Evolutionary conservation across 2,888 invertebrate genomes (phyloP), one percentile per base, ranked within the genome.

Genomic region (Alloplasta piceator): DNA sequence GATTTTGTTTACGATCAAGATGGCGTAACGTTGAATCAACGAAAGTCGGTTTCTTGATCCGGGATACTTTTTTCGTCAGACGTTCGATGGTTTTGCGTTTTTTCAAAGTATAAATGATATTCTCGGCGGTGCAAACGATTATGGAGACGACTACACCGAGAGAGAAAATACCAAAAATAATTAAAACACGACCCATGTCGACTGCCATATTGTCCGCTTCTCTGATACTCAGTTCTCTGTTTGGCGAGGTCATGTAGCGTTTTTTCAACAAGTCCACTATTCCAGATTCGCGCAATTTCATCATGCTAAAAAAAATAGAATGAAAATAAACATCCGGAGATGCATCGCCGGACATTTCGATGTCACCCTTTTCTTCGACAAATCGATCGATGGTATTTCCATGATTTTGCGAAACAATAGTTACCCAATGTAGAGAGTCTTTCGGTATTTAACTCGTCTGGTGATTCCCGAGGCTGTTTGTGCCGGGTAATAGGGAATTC

Each of bases 101-200:
- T 4, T 66, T 56, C 10, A 73, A 64, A 6, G 1, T 41, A 26
- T 68, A 68, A 41, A 70, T 10, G 6, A 70, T 64, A 16, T 74
- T 73, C 70, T 86, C 86, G 0, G 79, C 1, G 1, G 70, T 4
- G 1, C 85, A 71, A 46, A 85, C 38, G 4, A 67, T 4, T 4
- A 82, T 16, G 6, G 86, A 84, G 0, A 82, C 26, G 6, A 70
- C 10, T 1, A 58, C 9, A 5, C 85, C 85, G 3, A 50, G 41
- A 9, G 10, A 67, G 0, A 82, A 48, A 43, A 86, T 43, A 2
- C 60, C 14, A 6, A 85, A 84, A 12, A 85, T 82, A 6, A 82
- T 0, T n/a, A 67, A 70, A 0, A 85, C 82, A 64, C 86, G 84
- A 7, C 78, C 0, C 5, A 86, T 26, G 36, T 83, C 82, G 26